Evolutionary conservation across 2,888 invertebrate species (phyloP).

Genomic region (Aporophyla lueneburgensis): DNA sequence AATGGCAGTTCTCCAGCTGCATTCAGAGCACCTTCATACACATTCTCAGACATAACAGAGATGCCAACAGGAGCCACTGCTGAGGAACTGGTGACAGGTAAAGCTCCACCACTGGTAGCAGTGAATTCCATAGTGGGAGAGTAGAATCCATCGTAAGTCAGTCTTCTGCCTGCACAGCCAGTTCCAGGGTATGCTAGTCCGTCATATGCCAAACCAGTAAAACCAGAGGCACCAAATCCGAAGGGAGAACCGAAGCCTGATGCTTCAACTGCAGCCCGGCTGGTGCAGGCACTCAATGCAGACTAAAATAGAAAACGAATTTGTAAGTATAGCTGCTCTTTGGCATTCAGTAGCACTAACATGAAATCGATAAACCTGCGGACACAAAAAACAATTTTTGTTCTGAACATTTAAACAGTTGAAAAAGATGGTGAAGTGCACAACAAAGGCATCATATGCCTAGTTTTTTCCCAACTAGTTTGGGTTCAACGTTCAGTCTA

Average conservation of each 20-base stretch:
- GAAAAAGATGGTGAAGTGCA: too few species aligned
- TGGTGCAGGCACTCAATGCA: constrained; percentile 28
- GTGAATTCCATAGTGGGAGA: constrained; percentile 44
- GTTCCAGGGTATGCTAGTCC: constrained; percentile 9
- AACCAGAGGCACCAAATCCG: neutral
- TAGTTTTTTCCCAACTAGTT: too few species aligned
- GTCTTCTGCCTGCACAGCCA: constrained; percentile 18
- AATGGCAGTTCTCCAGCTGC: constrained; percentile 51
- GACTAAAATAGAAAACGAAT: neutral
- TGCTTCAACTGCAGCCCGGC: constrained; percentile 17
- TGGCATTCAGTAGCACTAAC: too few species aligned
- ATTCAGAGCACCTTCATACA: constrained; percentile 42
- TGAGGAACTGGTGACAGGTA: constrained; percentile 65
- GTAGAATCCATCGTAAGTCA: constrained; percentile 26
- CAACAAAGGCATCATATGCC: too few species aligned
- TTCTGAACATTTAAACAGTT: too few species aligned
- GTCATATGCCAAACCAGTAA: constrained; percentile 16
- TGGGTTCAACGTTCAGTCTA: too few species aligned
- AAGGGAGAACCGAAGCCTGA: constrained; percentile 29
- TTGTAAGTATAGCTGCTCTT: too few species aligned
- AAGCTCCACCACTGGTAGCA: constrained; percentile 48
- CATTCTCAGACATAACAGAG: constrained; percentile 48
- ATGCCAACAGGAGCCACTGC: constrained; percentile 69
- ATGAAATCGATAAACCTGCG: too few species aligned
- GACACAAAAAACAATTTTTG: too few species aligned